Base-by-base conservation (phyloP, 2,113 vertebrate species). In the Sorex araneus region DNA sequence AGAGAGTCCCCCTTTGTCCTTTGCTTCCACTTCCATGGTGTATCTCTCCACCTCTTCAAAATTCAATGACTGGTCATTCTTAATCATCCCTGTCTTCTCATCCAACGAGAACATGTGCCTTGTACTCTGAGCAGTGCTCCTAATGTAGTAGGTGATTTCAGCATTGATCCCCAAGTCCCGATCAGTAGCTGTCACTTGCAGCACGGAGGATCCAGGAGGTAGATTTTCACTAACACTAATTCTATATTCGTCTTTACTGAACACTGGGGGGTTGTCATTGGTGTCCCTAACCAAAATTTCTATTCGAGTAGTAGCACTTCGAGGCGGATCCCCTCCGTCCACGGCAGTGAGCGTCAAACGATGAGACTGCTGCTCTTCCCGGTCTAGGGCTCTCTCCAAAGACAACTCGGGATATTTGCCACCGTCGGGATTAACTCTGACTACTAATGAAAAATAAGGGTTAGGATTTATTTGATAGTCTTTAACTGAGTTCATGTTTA, bases 121-220 rank as follows among this genome's bases (percentile, higher is more conserved):
- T 70, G 94, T 95, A 54, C 79, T 92, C 82, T 97, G 93, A n/a
- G 87, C 82, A 21, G 95, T 97, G 0, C 97, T 96, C 0, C 97
- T 96, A 71, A 99, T 97, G 0, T 90, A 84, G 76, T 98, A 99
- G 2, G 86, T 96, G 54, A 99, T 94, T 15, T 97, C 92, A 0
- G 97, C 98, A 88, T 99, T 97, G 2, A 96, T 87, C 0, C 98
- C 99, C 60, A 97, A 96, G 8, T 99, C 98, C 89, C 92, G 92
- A 71, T 99, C 99, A 67, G 97, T 97, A 2, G 98, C 98, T 90
- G 96, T 96, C 1, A 99, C 86, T 45, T 84, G 92, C 84, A 96
- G 43, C 57, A 94, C 32, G 0, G 92, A 25, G 9, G 95, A 94
- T 2, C 92, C 94, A 1, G 84, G 87, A 25, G 87, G 64, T 4